These are phyloP conservation scores for Pammene aurita DNA, from an alignment of 2,888 invertebrate species.

Conservation along the genomic window DNA sequence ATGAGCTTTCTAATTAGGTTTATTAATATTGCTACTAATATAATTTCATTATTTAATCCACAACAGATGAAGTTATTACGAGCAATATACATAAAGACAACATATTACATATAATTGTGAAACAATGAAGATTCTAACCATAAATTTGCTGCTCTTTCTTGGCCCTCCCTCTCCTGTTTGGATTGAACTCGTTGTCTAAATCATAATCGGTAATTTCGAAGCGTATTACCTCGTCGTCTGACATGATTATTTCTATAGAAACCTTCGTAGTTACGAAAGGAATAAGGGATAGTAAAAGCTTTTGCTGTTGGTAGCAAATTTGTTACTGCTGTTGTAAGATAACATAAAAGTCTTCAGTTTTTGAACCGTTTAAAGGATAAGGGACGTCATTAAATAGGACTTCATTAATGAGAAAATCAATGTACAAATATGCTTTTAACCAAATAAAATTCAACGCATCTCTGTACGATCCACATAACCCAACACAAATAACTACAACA, in stretches of 20 bases:
- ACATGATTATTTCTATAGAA: conserved; percentile 75
- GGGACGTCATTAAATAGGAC: background rate
- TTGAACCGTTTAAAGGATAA: too few species aligned
- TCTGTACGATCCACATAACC: background rate
- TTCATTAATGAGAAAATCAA: background rate
- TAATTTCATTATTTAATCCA: too few species aligned
- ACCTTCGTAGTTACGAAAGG: background rate
- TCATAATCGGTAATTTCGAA: conserved; percentile 98
- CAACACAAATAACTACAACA: background rate
- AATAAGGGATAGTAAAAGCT: background rate
- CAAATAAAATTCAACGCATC: background rate
- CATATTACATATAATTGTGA: conserved; percentile 24
- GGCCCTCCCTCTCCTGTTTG: conserved; percentile 87
- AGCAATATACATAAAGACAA: background rate
- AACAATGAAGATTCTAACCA: conserved; percentile 82
- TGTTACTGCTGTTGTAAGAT: background rate
- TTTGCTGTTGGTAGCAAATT: background rate
- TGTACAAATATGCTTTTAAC: background rate
- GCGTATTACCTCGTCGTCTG: conserved; percentile 94
- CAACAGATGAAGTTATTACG: background rate
- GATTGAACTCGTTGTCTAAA: conserved; percentile 95
- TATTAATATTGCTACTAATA: too few species aligned
- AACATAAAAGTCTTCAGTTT: background rate
- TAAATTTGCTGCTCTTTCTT: conserved; percentile 97
- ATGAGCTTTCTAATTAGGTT: background rate